Evolutionary conservation across 2,888 invertebrate species (phyloP).

Genomic region (Heteromyza rotundicornis): DNA sequence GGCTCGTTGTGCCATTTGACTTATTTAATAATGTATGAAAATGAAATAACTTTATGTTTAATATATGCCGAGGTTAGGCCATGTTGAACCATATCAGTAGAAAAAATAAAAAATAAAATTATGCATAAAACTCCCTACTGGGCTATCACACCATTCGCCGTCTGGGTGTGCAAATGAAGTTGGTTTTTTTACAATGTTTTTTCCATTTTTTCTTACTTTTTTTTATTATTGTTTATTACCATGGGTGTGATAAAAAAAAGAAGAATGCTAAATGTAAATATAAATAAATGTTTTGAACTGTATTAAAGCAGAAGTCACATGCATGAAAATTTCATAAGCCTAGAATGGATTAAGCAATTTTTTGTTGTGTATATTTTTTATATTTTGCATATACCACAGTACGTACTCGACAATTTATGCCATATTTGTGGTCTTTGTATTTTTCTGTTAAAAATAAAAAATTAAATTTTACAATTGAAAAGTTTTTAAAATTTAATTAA

Average conservation of each 20-base stretch:
- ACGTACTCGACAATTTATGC: too few species aligned
- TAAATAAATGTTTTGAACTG: slow-evolving; percentile 5
- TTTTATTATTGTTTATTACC: slow-evolving; percentile 12
- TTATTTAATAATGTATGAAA: slow-evolving; percentile 25
- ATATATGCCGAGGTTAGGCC: slow-evolving; percentile 15
- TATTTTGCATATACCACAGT: too few species aligned
- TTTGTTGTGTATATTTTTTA: slow-evolving; percentile 7
- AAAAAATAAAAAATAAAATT: too few species aligned
- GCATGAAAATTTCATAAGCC: slow-evolving; percentile 4
- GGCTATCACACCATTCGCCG: slow-evolving; percentile 2
- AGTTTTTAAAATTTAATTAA: too few species aligned
- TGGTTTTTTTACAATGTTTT: too few species aligned
- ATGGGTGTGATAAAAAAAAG: neutral
- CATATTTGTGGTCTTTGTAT: neutral
- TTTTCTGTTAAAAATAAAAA: neutral
- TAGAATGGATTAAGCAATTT: neutral
- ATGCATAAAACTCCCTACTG: slow-evolving; percentile 6
- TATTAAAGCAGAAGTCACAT: slow-evolving; percentile 11
- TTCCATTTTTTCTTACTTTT: too few species aligned
- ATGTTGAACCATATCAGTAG: slow-evolving; percentile 13
- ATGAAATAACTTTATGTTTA: too few species aligned
- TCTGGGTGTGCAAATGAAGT: slow-evolving; percentile 19
- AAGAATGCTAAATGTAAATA: slow-evolving; percentile 11
- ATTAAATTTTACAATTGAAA: too few species aligned
- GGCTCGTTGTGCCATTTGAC: neutral